A percentile compares a stretch with the other conserved stretches of the same genome.
Evolutionary conservation across 2,113 vertebrate species (phyloP).

Genomic region (Labeo rohita): DNA sequence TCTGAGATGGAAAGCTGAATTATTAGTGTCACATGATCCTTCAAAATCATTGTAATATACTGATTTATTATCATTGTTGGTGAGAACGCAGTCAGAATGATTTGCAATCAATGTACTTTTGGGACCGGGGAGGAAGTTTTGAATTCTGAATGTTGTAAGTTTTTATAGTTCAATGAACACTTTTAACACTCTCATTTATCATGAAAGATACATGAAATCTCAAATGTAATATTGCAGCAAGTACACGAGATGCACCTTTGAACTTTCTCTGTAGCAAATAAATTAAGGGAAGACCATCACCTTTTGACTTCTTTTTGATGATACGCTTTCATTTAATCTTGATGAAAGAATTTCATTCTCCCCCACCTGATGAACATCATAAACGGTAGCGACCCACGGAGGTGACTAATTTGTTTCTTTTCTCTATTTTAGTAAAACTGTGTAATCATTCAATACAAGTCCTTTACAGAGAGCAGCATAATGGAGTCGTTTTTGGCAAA

Average conservation of each 20-base stretch:
- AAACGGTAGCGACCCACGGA: neutral
- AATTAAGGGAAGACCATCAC: constrained; percentile 3
- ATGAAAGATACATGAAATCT: neutral
- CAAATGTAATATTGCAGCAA: neutral
- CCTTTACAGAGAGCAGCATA: constrained; percentile 14
- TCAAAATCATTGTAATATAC: too few relatives aligned
- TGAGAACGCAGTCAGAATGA: too few relatives aligned
- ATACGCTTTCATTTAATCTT: neutral
- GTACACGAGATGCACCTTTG: neutral
- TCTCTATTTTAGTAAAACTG: constrained; percentile 10
- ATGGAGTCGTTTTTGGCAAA: constrained; percentile 44
- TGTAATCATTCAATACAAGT: constrained; percentile 25
- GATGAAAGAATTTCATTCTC: neutral
- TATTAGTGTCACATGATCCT: too few relatives aligned
- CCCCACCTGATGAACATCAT: neutral
- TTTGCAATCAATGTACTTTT: neutral
- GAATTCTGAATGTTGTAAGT: neutral
- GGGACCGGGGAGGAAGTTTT: neutral
- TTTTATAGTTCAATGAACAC: neutral
- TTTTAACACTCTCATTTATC: neutral
- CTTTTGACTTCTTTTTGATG: neutral
- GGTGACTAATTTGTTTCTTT: constrained; percentile 28
- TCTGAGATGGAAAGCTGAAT: too few relatives aligned
- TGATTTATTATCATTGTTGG: too few relatives aligned
- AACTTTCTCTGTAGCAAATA: neutral